A percentile compares a stretch with the other conserved stretches of the same genome.
phyloP scores from a whole-genome alignment of 2,888 invertebrate genomes.

The Lamellibrachia satsuma region DNA sequence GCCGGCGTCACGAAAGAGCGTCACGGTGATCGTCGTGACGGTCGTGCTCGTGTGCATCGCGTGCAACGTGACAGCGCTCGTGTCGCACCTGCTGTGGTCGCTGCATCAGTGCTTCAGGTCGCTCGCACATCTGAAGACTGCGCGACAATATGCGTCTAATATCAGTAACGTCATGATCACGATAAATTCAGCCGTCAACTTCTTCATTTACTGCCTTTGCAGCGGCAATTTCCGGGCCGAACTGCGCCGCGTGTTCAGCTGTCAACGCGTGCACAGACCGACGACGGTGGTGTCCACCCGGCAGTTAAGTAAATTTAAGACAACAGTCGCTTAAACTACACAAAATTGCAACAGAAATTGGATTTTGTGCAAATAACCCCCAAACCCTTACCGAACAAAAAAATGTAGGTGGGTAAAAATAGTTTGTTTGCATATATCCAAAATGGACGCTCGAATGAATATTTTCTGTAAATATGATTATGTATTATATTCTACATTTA shows the following conservation, averaged over 20 bases:
- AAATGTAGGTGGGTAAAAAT: too few relatives aligned
- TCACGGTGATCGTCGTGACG: conserved; percentile 33
- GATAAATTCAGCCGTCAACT: conserved; percentile 41
- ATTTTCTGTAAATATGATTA: too few relatives aligned
- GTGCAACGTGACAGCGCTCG: conserved; percentile 32
- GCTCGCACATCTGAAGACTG: conserved; percentile 29
- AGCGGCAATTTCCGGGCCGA: conserved; percentile 28
- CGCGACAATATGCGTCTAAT: conserved; percentile 33
- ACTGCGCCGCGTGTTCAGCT: background rate
- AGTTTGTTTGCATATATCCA: too few relatives aligned
- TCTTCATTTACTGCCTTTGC: conserved; percentile 44
- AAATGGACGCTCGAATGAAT: too few relatives aligned
- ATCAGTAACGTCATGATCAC: conserved; percentile 43
- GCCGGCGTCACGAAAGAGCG: conserved; percentile 25
- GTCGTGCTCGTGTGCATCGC: conserved; percentile 33
- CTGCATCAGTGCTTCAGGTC: conserved; percentile 29
- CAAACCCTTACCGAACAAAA: too few relatives aligned
- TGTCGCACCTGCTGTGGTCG: conserved; percentile 35
- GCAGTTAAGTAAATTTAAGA: too few relatives aligned
- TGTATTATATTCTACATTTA: too few relatives aligned
- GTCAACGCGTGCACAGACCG: background rate
- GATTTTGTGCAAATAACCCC: too few relatives aligned
- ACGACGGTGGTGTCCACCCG: background rate
- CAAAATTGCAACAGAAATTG: too few relatives aligned
- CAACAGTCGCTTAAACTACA: too few relatives aligned